Percentiles rank a stretch among this genome's conserved stretches.
Evolutionary conservation across 2,797 vertebrate genomes (phyloP).

Genomic region (Peromyscus aztecus): DNA sequence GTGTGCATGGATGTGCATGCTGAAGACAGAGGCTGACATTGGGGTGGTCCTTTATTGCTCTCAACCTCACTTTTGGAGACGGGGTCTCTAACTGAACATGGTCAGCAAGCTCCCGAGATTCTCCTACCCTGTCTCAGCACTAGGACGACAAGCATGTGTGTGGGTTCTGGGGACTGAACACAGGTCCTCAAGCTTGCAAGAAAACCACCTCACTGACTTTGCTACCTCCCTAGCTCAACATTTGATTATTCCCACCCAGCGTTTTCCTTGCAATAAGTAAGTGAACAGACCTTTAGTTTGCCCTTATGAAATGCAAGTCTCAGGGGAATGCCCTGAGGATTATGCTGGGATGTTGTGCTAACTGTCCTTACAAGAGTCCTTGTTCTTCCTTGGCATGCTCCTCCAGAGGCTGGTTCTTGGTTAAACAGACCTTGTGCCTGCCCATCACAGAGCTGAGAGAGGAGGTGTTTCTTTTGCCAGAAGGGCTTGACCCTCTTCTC

Average conservation of each 20-base stretch:
- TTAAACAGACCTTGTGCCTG: not conserved
- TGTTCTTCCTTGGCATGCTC: fast-evolving
- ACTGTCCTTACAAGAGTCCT: not conserved
- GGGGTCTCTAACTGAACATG: not conserved
- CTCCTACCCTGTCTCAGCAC: not conserved
- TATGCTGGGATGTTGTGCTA: not conserved
- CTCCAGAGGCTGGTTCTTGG: too few species aligned
- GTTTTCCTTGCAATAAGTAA: not conserved
- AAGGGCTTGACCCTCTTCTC: not conserved
- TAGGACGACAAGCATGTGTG: not conserved
- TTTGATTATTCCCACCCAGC: not conserved
- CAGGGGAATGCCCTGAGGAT: not conserved
- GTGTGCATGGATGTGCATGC: not conserved
- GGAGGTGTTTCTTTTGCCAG: not conserved
- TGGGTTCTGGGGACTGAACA: not conserved
- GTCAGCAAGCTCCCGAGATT: not conserved
- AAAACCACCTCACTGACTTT: not conserved
- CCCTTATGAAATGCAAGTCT: not conserved
- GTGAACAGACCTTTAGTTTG: not conserved
- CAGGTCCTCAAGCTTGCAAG: not conserved
- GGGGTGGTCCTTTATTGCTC: not conserved
- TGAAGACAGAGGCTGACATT: not conserved
- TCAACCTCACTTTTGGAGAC: not conserved
- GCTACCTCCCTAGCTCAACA: not conserved
- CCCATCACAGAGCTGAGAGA: too few species aligned